A percentile compares a stretch with the other conserved stretches of the same genome.
Conservation (phyloP, 2,113 vertebrate species). For the Falco punctatus region DNA sequence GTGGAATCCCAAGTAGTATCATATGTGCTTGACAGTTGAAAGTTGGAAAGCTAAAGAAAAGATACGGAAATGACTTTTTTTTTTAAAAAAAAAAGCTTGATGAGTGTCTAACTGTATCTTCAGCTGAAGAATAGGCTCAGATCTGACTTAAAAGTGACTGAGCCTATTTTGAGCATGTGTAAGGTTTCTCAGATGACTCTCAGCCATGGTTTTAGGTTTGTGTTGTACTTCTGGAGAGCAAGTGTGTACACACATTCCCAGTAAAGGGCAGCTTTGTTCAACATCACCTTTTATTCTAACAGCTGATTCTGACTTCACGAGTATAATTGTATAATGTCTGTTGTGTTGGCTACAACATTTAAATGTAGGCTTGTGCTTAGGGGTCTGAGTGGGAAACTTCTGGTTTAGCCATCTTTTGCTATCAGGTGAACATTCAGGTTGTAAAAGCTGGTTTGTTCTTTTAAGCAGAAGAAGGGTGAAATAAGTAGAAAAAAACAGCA, state of each 20-base stretch:
- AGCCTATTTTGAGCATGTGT: neutral
- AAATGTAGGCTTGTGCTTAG: neutral
- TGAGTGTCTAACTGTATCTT: neutral
- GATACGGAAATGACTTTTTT: neutral
- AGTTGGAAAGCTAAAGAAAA: neutral
- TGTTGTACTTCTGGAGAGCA: neutral
- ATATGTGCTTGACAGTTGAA: neutral
- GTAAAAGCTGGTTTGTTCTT: neutral
- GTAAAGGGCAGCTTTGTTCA: neutral
- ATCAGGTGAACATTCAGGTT: neutral
- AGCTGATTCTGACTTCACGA: neutral
- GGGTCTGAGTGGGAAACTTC: neutral
- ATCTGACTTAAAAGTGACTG: neutral
- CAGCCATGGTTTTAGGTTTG: neutral
- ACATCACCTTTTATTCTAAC: neutral
- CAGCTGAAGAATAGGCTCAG: neutral
- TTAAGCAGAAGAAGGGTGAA: neutral
- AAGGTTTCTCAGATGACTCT: neutral
- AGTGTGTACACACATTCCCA: neutral
- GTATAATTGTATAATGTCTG: fast-evolving
- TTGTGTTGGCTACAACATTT: neutral
- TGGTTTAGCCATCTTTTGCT: neutral
- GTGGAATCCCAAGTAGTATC: neutral
- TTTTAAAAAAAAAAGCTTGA: neutral
- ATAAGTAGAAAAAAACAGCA: neutral